Conservation (phyloP, 2,888 invertebrate species). For the Osmoderma eremita region DNA sequence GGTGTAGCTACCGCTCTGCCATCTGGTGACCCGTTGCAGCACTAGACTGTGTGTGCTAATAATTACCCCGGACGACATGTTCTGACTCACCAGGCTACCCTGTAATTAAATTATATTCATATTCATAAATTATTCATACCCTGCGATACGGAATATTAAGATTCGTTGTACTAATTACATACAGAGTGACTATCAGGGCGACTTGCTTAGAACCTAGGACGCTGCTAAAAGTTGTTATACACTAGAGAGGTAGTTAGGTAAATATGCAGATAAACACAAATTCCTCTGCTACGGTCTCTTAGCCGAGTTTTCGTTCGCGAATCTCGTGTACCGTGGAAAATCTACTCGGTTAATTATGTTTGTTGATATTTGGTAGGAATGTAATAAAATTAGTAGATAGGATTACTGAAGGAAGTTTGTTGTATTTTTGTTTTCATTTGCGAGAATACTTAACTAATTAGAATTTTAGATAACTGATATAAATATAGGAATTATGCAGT, state of each 20-base stretch:
- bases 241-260: background rate
- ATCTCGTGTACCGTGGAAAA: constrained; percentile 14
- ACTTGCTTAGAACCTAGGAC: too few species aligned
- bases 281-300: constrained; percentile 8
- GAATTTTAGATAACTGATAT: too few species aligned
- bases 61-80: constrained; percentile 84
- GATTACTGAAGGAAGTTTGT: background rate
- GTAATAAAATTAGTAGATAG: constrained; percentile 7
- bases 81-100: constrained; percentile 82
- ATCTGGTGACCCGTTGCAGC: constrained; percentile 83
- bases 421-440: background rate
- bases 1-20: constrained; percentile 85
- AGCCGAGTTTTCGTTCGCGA: constrained; percentile 3
- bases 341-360: constrained; percentile 9
- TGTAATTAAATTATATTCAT: constrained; percentile 59
- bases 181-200: background rate
- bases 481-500: too few species aligned
- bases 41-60: constrained; percentile 90
- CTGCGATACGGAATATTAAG: constrained; percentile 36
- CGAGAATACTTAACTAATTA: background rate
- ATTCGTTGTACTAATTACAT: constrained; percentile 40
- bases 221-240: too few species aligned
- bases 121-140: constrained; percentile 42
- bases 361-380: background rate
- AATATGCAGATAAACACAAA: constrained; percentile 22